Percentiles rank a stretch among this genome's conserved stretches.
Evolutionary conservation across 2,113 vertebrate species (phyloP).

Genomic region (Periophthalmus modestus): DNA sequence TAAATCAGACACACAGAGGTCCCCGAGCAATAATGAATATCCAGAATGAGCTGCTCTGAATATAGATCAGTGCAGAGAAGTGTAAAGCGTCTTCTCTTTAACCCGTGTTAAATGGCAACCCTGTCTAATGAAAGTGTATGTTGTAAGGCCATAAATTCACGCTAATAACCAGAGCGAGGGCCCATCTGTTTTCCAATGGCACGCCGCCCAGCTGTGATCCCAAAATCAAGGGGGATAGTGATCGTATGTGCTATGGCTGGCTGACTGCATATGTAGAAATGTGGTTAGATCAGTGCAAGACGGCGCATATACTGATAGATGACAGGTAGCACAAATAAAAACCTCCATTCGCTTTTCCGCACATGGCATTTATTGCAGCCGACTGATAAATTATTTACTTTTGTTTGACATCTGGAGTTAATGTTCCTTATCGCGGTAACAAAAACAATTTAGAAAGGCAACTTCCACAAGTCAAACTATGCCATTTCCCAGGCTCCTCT

Average conservation of each 20-base stretch:
- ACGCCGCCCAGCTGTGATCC: conserved; percentile 55
- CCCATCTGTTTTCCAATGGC: conserved; percentile 61
- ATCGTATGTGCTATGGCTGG: conserved; percentile 57
- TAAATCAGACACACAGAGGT: conserved; percentile 7
- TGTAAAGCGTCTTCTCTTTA: conserved; percentile 33
- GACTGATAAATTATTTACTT: conserved; percentile 76
- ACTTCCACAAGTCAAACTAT: conserved; percentile 84
- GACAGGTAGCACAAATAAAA: conserved; percentile 62
- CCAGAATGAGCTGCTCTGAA: conserved; percentile 3
- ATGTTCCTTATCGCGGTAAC: conserved; percentile 82
- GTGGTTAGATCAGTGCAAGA: conserved; percentile 46
- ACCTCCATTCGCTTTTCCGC: conserved; percentile 71
- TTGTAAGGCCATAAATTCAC: conserved; percentile 57
- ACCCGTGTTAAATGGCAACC: conserved; percentile 52
- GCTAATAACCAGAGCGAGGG: conserved; percentile 49
- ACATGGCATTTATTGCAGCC: conserved; percentile 72
- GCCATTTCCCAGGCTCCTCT: conserved; percentile 79
- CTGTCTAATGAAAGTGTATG: conserved; percentile 70
- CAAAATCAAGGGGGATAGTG: conserved; percentile 47
- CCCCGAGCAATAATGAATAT: conserved; percentile 14
- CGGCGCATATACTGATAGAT: conserved; percentile 60
- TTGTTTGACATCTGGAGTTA: conserved; percentile 82
- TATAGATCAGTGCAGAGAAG: conserved; percentile 27
- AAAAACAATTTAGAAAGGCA: conserved; percentile 85
- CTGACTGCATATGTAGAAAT: conserved; percentile 40